Evolutionary conservation across 2,797 vertebrate species (phyloP), one percentile per base, ranked within the genome.

Genomic region (Pterois miles): DNA sequence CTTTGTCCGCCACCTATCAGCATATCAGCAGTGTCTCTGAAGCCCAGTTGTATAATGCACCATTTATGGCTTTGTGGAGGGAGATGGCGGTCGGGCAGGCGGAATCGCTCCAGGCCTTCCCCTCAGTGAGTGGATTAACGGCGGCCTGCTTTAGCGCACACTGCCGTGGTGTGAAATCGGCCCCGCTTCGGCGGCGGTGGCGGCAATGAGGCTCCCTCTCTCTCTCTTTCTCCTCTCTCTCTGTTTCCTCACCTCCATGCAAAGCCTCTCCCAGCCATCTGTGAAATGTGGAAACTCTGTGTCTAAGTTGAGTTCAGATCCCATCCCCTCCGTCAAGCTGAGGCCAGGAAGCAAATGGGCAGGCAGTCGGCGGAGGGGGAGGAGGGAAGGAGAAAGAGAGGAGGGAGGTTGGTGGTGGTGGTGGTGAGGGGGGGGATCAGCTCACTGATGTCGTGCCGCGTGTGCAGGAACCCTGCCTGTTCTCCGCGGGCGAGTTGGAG

Each of bases 251-350:
- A 93, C 92, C 92, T 92, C 87, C 92, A 92, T 89, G 91, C 91
- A 94, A 94, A 95, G 93, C 94, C 93, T 95, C 92, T 93, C 93
- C 88, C 90, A 78, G 93, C 95, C 95, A 95, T 96, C 95, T 96
- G 95, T 96, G 95, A 96, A 96, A 96, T 95, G 94, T 94, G 92
- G 91, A 94, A 93, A 94, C 94, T 95, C 93, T 95, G 95, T 94
- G 94, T 95, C 93, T 95, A 95, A 95, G 94, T 95, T 94, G 92
- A 94, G 94, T 94, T 94, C 90, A 93, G 94, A 96, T 95, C 92
- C 92, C 93, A 93, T 92, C 91, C 92, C 88, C 90, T 91, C 89
- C 86, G 88, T 90, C 92, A 88, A 92, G 88, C 93, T 82, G 89
- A 86, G 92, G 93, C 93, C 93, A 95, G 93, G 90, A 93, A 92